Base-by-base conservation (phyloP, 2,113 vertebrate species). In the Amphiprion ocellaris region DNA sequence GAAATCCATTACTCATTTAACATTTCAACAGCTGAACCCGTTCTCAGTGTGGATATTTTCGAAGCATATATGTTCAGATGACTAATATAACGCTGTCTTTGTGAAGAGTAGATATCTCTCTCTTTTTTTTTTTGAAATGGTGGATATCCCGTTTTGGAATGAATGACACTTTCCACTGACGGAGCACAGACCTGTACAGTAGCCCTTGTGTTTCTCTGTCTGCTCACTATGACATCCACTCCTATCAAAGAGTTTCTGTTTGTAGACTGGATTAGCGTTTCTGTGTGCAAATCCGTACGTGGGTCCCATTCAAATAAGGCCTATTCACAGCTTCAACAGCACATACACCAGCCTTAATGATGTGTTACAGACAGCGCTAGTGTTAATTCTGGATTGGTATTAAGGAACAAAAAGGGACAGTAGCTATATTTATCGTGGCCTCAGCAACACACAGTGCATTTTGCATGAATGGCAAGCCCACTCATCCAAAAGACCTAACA, bases 311-410 rank as follows among this genome's bases (percentile, higher is more conserved):
- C 46, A 69, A 84, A 88, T 59, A 91, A 90, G 84, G 93, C 92
- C 93, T 92, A 89, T 92, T 94, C 91, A 94, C 93, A 89, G 91
- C 86, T 86, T 90, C 87, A 92, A 92, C 92, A 93, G 92, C 92
- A 92, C 92, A 89, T 90, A 91, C 91, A 93, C 91, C 89, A 93
- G 93, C 91, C 93, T 94, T 94, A 93, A 90, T 85, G 63, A 79
- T 84, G 86, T 87, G 87, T 89, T 62, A 82, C 63, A 77, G 86
- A 89, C 81, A 89, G 87, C 16, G 87, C 90, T 88, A 87, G 91
- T 89, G 85, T 91, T 91, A 77, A 87, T 87, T 91, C 71, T 85
- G 80, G 84, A 90, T 91, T 86, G 85, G 90, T 92, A 84, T 86
- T 79, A 79, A 78, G 84, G 85, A 66, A 86, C 77, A 87, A 89